Base-by-base conservation (phyloP, 2,888 invertebrate species). In the Entomobrya proxima region DNA sequence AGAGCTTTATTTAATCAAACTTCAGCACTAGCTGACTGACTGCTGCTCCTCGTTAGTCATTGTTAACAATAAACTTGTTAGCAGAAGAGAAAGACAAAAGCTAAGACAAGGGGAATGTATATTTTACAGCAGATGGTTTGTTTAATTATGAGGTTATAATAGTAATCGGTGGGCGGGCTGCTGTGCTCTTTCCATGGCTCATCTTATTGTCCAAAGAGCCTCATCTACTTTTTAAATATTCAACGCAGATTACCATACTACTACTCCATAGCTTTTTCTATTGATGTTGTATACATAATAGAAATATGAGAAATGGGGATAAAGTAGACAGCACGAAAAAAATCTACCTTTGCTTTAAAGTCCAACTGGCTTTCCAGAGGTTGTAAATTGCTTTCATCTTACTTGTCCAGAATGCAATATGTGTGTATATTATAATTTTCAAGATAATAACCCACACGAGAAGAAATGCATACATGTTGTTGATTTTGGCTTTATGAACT, bases 71-170 rank as follows among this genome's bases (percentile, higher is more conserved):
- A 52, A 81, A 47, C 50, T 82, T 75, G 82, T 82, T 82, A 75
- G 82, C 64, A 50, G 18, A 64, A 37, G 40, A 50, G 18, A 15
- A 69, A 24, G n/a, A 15, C 11, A 13, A 40, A 40, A 64, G 75
- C 44, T 35, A 35, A 27, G 58, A 47, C 47, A 69, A n/a, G n/a
- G n/a, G n/a, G n/a, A n/a, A n/a, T n/a, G n/a, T n/a, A 11, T 40
- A 74, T 82, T 75, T 82, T 75, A 82, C 75, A 76, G 77, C 88
- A 88, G 86, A 86, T 88, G 88, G 80, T 84, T 84, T 86, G 86
- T 88, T 88, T 88, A 88, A 88, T 88, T 88, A 88, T 86, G 84
- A 85, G 86, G 86, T 84, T 86, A 77, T 82, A 82, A 82, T 76
- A 44, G 47, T 86, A 86, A 86, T 84, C 86, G 83, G 83, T 84